Base-by-base conservation (phyloP, 1,140 invertebrate genomes). In the Heliconius hewitsoni region DNA sequence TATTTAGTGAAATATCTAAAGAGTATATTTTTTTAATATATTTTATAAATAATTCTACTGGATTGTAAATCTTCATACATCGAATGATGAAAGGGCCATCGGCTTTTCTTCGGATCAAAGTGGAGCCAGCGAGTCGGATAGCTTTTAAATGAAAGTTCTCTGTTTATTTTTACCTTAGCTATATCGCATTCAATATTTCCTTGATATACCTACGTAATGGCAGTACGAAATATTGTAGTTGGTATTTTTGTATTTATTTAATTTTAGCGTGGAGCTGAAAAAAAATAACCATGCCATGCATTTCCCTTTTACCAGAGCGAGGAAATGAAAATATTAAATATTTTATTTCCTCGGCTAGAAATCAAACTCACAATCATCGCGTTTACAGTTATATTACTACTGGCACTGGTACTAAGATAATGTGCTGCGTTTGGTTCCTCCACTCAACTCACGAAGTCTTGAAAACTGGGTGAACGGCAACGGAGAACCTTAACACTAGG, bases 21-120 rank as follows among this genome's bases (percentile, higher is more conserved):
- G 27, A 52, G 18, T 52, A 19, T 19, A 52, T 19, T 19, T 55
- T 55, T 55, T 55, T 55, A 19, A 55, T 16, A 66, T 66, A 66
- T 66, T 66, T 30, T 66, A 66, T 16, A 30, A 66, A 66, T 66
- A 66, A 66, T 66, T 30, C 60, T 66, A 23, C 60, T 66, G 11
- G 60, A 66, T 30, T 66, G 13, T 66, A 66, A 66, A 66, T 66
- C 60, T 66, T 66, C 60, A 66, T 66, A 66, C 60, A 66, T 66
- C 5, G 60, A 66, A 66, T 30, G 60, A 66, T 66, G 60, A 66
- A 66, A 66, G 60, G 60, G 60, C 60, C 60, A 66, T 66, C 60
- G 60, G 23, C 60, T 66, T 66, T 66, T 66, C 60, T 66, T 66
- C 27, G 60, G 60, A 66, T 66, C 60, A 66, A 66, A 66, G 60